Base-by-base conservation (phyloP, 1,140 invertebrate genomes). In the Leptonema lineaticorne region DNA sequence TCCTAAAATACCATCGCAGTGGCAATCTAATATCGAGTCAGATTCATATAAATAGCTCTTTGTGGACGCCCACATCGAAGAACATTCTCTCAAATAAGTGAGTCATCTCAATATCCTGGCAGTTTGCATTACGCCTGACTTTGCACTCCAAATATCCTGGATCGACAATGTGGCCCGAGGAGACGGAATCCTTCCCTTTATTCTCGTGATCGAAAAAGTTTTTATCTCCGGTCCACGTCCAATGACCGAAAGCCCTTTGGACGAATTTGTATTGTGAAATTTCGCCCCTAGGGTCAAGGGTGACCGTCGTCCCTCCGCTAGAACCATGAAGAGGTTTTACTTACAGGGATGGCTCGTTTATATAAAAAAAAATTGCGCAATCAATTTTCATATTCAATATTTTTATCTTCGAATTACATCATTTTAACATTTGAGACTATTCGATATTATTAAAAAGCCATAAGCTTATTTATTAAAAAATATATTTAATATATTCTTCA, bases 81-180 rank as follows among this genome's bases (percentile, higher is more conserved):
- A 48, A 66, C 63, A 63, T 62, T 69, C 68, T 46, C 63, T 57
- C 59, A 48, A 69, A 68, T 72, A 72, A 72, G 70, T 72, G 70
- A 72, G 70, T 72, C 70, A 72, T 72, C 70, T 72, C 70, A 72
- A 72, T 72, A 72, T 72, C 67, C 63, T 59, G 64, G 59, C 46
- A 64, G 67, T 63, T 71, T 66, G 63, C 67, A 63, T 71, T 67
- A 69, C 70, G 59, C 59, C 59, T 63, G 67, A 69, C 46, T 60
- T 63, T 53, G 60, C 60, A 63, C 59, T 56, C 60, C 45, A 69
- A 69, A 64, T 69, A 63, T 46, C 50, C 62, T 58, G 59, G 5
- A 20, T 14, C 9, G 24, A 45, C 60, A 67, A 45, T 57, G 58
- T 29, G 62, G 56, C 9, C 33, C 28, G 16, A 29, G 28, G 29